phyloP scores from a whole-genome alignment of 2,113 vertebrate species.

The Formicarius rufipectus region DNA sequence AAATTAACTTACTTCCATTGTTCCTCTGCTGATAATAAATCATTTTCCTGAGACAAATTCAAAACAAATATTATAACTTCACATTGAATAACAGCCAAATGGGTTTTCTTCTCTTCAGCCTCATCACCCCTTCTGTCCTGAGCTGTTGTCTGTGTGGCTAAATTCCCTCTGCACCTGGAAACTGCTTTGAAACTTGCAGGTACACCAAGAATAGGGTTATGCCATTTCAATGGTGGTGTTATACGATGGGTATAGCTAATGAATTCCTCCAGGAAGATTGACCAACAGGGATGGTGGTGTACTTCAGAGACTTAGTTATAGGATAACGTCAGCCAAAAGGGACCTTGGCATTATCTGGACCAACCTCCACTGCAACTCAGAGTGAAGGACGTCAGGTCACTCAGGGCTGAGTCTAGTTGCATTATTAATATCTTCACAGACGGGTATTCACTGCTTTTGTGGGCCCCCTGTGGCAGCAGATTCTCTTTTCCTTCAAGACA shows the following conservation, averaged over 20 bases:
- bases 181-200: background rate
- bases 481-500: background rate
- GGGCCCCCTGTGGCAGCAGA: background rate
- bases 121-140: background rate
- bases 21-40: slow-evolving; percentile 8
- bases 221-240: accelerated
- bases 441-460: background rate
- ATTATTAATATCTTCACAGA: background rate
- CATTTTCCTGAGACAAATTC: background rate
- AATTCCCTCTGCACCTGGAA: background rate
- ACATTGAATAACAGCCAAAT: background rate
- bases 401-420: background rate
- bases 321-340: background rate
- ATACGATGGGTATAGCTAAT: background rate
- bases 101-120: background rate
- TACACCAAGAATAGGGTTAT: accelerated
- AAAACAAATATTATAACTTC: background rate
- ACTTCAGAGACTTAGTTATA: background rate
- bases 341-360: background rate
- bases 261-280: background rate
- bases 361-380: background rate
- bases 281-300: accelerated
- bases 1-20: background rate
- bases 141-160: background rate
- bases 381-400: background rate